Conservation (phyloP, 1,140 invertebrate genomes). For the Chironomus striatipennis region DNA sequence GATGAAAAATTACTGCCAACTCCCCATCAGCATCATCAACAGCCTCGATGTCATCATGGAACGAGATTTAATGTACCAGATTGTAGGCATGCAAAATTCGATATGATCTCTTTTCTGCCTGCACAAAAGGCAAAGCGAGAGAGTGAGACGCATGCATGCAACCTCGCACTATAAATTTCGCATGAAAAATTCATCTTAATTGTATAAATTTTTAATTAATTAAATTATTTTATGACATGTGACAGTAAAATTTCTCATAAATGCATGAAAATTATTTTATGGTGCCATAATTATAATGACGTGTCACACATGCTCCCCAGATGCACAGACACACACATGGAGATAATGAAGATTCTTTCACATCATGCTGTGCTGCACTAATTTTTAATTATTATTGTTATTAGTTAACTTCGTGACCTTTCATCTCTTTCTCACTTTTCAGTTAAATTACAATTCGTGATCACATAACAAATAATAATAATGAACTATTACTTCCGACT, state of each 20-base stretch:
- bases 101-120: neutral
- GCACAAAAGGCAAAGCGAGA: too few species aligned
- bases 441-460: too few species aligned
- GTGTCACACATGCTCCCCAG: neutral
- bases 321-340: neutral
- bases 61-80: neutral
- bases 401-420: neutral
- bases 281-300: neutral
- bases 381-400: neutral
- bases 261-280: neutral
- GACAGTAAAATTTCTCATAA: neutral
- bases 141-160: neutral
- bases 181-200: neutral
- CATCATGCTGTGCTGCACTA: neutral
- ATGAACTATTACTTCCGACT: too few species aligned
- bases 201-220: conserved; percentile 1
- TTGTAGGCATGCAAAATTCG: neutral
- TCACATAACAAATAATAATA: too few species aligned
- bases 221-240: neutral
- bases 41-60: too few species aligned
- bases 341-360: too few species aligned
- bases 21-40: too few species aligned
- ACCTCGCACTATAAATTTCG: conserved; percentile 7
- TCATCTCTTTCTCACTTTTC: neutral
- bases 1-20: too few species aligned